A percentile compares a stretch with the other conserved stretches of the same genome.
These are phyloP conservation scores for Prosopocoilus inquinatus DNA, from an alignment of 2,888 invertebrate species.

Conservation along the genomic window DNA sequence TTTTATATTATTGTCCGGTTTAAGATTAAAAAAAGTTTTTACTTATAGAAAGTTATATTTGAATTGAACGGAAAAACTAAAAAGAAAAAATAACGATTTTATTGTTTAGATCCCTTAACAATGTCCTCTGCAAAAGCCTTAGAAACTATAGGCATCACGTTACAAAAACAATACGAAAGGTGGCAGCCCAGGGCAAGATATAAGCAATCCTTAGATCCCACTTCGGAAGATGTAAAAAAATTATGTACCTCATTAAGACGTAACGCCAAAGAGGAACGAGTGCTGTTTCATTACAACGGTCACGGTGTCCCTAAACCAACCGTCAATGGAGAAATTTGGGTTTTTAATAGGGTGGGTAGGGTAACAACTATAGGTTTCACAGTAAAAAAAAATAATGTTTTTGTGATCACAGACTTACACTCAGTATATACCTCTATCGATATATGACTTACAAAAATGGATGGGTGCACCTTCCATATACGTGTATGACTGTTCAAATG, in stretches of 20 bases:
- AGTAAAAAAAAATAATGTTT: background rate
- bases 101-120: constrained; percentile 72
- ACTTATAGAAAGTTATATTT: too few relatives aligned
- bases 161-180: constrained; percentile 96
- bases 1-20: too few relatives aligned
- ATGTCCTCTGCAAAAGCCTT: constrained; percentile 89
- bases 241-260: constrained; percentile 89
- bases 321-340: constrained; percentile 98
- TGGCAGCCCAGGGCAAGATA: constrained; percentile 99
- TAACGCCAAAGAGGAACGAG: constrained; percentile 97
- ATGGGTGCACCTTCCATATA: constrained; percentile 99
- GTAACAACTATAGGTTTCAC: background rate
- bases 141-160: constrained; percentile 84
- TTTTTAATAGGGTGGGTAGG: constrained; percentile 85
- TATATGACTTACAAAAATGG: constrained; percentile 98
- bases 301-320: constrained; percentile 99
- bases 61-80: too few relatives aligned
- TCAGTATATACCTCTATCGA: constrained; percentile 97
- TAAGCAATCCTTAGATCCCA: constrained; percentile 96
- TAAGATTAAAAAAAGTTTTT: too few relatives aligned
- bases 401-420: constrained; percentile 77
- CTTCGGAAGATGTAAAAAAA: constrained; percentile 97
- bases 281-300: constrained; percentile 98
- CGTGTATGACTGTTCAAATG: constrained; percentile 98
- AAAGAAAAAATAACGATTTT: too few relatives aligned